Evolutionary conservation across 2,888 invertebrate species (phyloP).

Genomic region (Andrena trimmerana): DNA sequence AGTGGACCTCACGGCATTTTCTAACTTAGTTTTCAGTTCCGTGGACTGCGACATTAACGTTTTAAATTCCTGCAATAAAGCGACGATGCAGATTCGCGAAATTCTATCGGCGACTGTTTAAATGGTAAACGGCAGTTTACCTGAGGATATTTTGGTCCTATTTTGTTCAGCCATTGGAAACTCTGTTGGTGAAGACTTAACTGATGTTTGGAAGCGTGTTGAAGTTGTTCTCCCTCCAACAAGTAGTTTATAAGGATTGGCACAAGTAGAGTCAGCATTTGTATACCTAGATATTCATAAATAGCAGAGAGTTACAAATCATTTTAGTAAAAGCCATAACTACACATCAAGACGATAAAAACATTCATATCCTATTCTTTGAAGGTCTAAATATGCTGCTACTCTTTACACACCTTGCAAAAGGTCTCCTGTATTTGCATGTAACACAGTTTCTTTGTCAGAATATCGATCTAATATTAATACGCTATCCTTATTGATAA

Average conservation of each 20-base stretch:
- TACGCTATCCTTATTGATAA: constrained; percentile 3
- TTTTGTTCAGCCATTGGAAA: constrained; percentile 94
- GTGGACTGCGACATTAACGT: constrained; percentile 94
- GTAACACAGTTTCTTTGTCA: constrained; percentile 74
- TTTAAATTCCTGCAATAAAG: constrained; percentile 91
- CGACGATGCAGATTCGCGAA: constrained; percentile 13
- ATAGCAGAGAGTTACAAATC: constrained; percentile 39
- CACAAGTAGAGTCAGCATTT: constrained; percentile 95
- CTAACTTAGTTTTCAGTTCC: constrained; percentile 92
- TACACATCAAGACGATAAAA: constrained; percentile 29
- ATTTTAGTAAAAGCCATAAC: constrained; percentile 15
- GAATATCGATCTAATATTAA: constrained; percentile 13
- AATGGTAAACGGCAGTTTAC: constrained; percentile 82
- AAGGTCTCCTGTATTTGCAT: constrained; percentile 86
- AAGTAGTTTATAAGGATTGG: constrained; percentile 96
- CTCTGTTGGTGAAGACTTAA: constrained; percentile 94
- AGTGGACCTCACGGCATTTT: constrained; percentile 93
- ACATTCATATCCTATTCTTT: background rate
- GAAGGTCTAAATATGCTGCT: constrained; percentile 12
- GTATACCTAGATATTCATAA: constrained; percentile 89
- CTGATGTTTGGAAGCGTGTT: constrained; percentile 88
- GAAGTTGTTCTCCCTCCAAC: constrained; percentile 89
- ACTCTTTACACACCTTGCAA: constrained; percentile 85
- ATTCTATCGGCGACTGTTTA: background rate
- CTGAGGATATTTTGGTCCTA: constrained; percentile 97